A percentile compares a stretch with the other conserved stretches of the same genome.
Evolutionary conservation across 2,888 invertebrate genomes (phyloP).

Genomic region (Microplitis manilae): DNA sequence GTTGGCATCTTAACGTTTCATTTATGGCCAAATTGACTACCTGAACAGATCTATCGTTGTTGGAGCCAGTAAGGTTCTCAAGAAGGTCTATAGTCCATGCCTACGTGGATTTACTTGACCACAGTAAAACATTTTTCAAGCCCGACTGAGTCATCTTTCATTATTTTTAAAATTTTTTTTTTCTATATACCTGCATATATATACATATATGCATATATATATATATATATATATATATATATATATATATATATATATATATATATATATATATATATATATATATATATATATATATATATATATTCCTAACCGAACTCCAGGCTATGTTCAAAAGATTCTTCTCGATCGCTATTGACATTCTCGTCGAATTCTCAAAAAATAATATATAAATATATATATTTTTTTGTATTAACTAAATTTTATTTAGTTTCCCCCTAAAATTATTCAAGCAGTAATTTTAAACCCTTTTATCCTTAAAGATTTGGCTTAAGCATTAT

Average conservation of each 20-base stretch:
- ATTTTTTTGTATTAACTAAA: neutral
- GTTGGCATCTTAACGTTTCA: conserved; percentile 14
- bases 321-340: conserved; percentile 15
- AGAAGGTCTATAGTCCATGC: conserved; percentile 11
- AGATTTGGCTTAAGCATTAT: neutral
- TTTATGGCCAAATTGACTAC: conserved; percentile 41
- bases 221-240: conserved; percentile 4
- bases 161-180: conserved; percentile 40
- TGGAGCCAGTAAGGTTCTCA: conserved; percentile 5
- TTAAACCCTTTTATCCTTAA: neutral
- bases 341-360: neutral
- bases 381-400: neutral
- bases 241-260: conserved; percentile 5
- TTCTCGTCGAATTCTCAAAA: neutral
- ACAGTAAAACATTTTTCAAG: conserved; percentile 26
- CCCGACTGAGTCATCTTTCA: conserved; percentile 15
- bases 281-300: conserved; percentile 9
- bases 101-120: conserved; percentile 23
- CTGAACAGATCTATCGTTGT: conserved; percentile 31
- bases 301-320: conserved; percentile 9
- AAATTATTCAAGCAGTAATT: neutral
- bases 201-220: conserved; percentile 10
- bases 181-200: conserved; percentile 20
- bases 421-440: neutral
- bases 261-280: conserved; percentile 5